Evolutionary conservation across 2,797 vertebrate genomes (phyloP).

Genomic region (Cheirogaleus major): DNA sequence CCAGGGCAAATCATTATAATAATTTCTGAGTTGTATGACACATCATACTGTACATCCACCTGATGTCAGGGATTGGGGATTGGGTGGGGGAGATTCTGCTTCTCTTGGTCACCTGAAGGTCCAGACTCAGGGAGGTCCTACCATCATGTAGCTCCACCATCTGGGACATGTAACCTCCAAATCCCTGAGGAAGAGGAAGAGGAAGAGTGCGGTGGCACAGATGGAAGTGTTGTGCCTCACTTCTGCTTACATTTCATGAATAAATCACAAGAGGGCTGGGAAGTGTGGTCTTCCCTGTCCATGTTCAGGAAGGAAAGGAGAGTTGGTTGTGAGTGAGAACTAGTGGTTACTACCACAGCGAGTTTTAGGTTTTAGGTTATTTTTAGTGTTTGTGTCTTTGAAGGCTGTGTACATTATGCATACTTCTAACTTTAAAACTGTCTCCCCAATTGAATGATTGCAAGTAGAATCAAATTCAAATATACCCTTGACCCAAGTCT

Average conservation of each 20-base stretch:
- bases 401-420: constrained; percentile 23
- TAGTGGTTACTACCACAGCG: neutral
- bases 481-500: constrained; percentile 52
- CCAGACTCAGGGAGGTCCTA: neutral
- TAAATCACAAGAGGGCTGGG: neutral
- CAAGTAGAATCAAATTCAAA: constrained; percentile 69
- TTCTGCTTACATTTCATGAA: neutral
- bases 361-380: constrained; percentile 33
- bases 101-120: neutral
- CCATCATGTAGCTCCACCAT: neutral
- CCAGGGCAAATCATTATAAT: neutral
- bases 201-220: neutral
- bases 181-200: constrained; percentile 26
- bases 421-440: constrained; percentile 12
- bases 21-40: neutral
- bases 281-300: neutral
- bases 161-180: neutral
- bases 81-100: neutral
- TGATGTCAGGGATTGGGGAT: neutral
- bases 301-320: neutral
- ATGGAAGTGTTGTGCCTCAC: neutral
- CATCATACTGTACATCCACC: neutral
- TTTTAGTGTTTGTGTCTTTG: constrained; percentile 50
- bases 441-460: constrained; percentile 58
- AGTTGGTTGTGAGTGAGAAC: constrained; percentile 35